phyloP scores from a whole-genome alignment of 2,797 vertebrate species.

The Paguma larvata region DNA sequence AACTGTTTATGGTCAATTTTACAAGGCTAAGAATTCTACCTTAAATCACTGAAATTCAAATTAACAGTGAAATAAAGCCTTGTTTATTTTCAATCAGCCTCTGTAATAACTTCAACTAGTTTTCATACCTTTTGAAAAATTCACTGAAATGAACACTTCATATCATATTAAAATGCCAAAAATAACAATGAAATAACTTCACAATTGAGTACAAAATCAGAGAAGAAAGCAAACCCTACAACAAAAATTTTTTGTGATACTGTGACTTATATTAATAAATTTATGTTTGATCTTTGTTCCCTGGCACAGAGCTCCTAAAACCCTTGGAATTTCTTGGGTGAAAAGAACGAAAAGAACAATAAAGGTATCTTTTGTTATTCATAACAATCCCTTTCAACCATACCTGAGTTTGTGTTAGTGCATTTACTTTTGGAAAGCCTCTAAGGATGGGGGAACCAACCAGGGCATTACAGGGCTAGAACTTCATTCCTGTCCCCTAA shows the following conservation, averaged over 20 bases:
- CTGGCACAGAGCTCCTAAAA: not conserved
- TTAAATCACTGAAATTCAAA: not conserved
- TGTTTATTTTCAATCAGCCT: slow-evolving; percentile 16
- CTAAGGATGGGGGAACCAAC: not conserved
- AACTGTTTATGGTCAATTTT: not conserved
- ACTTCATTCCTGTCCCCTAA: not conserved
- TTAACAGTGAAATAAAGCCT: slow-evolving; percentile 11
- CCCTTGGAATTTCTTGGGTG: not conserved
- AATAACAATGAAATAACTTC: slow-evolving; percentile 2
- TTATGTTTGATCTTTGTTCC: not conserved
- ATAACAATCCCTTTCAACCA: not conserved
- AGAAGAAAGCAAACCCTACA: slow-evolving; percentile 36
- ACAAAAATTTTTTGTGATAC: not conserved
- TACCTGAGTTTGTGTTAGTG: not conserved
- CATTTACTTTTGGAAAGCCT: not conserved
- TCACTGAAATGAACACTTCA: slow-evolving; percentile 48
- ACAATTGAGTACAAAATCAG: not conserved
- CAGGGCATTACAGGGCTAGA: not conserved
- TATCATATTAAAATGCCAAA: not conserved
- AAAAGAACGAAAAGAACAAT: slow-evolving; percentile 1
- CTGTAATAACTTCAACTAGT: not conserved
- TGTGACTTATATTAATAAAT: not conserved
- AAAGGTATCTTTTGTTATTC: not conserved
- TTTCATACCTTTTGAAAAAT: not conserved
- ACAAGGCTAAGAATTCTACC: not conserved